These are phyloP conservation scores for Rhyacophila evoluta DNA, from an alignment of 2,888 invertebrate genomes.

Conservation along the genomic window DNA sequence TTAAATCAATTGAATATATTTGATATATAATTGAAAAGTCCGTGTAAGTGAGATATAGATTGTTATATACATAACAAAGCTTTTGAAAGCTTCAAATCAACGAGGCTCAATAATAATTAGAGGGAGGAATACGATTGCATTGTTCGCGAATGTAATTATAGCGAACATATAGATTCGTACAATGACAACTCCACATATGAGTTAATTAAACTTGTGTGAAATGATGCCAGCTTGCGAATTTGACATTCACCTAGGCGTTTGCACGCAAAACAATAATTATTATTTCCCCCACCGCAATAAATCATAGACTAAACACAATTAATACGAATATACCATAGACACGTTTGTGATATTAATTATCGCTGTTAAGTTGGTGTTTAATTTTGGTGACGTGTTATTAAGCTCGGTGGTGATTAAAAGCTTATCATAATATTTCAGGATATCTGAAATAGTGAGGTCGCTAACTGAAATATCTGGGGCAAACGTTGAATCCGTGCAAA, in stretches of 20 bases:
- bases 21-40: too few relatives aligned
- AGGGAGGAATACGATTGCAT: too few relatives aligned
- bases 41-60: too few relatives aligned
- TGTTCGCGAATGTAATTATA: too few relatives aligned
- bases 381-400: not conserved
- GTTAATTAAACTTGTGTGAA: slow-evolving; percentile 11
- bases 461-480: too few relatives aligned
- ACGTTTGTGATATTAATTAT: slow-evolving; percentile 16
- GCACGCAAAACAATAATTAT: not conserved
- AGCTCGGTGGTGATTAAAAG: not conserved
- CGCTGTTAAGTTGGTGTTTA: not conserved
- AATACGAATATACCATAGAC: slow-evolving; percentile 13
- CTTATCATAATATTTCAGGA: not conserved
- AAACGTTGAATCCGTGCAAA: too few relatives aligned
- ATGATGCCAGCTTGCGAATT: not conserved
- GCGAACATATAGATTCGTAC: not conserved
- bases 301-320: slow-evolving; percentile 15
- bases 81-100: too few relatives aligned
- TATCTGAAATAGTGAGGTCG: too few relatives aligned
- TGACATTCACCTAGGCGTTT: not conserved
- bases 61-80: too few relatives aligned
- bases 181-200: not conserved
- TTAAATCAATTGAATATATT: too few relatives aligned
- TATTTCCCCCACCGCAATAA: not conserved
- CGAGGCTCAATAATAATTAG: too few relatives aligned